Evolutionary conservation across 30 jellyfish, hydroid and myxozoan genomes (phyloP), one percentile per base, ranked within the genome.

Genomic region (Mastigias papua): DNA sequence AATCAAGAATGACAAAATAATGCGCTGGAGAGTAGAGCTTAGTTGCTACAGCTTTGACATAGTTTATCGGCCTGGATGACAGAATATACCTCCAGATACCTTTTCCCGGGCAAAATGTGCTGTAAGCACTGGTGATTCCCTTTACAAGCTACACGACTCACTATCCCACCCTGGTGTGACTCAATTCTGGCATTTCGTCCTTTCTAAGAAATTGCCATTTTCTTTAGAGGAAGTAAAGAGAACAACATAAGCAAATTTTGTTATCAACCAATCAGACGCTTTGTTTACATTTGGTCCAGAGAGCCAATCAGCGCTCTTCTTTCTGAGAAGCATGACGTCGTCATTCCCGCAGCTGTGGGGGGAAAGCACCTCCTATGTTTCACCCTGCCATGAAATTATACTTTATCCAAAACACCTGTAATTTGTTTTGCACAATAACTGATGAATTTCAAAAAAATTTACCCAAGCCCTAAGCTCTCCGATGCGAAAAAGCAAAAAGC

Each of bases 1-100:
- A 20, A 85, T 85, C 2, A 85, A 85, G 69, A 87, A 87, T 48
- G 87, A 61, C 63, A 87, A 65, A 32, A 78, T 87, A 3, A 62
- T 73, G 58, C 87, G 91, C 30, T 74, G 92, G 92, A 33, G 86
- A 22, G 37, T 68, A 21, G 96, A 78, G 64, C 96, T 87, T 25
- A 33, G 87, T 9, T 74, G 92, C 28, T 78, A 78, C 85, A 87
- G 70, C 49, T 85, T 85, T 85, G 82, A 85, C 70, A 72, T 85
- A 1, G 65, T 34, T 48, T 85, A 72, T 70, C 9, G 90, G 4
- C 79, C 87, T 0, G 90, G 90, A 28, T 54, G 50, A 42, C 69
- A 73, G 58, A 85, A 70, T 48, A 85, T 85, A 0, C 68, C 72
- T 16, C 81, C 92, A 27, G 96, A 78, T 60, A 74, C 76, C 33